Percentiles rank a stretch among this genome's conserved stretches.
phyloP scores from a whole-genome alignment of 2,797 vertebrate genomes.

The Enteromius afrohamiltoni region DNA sequence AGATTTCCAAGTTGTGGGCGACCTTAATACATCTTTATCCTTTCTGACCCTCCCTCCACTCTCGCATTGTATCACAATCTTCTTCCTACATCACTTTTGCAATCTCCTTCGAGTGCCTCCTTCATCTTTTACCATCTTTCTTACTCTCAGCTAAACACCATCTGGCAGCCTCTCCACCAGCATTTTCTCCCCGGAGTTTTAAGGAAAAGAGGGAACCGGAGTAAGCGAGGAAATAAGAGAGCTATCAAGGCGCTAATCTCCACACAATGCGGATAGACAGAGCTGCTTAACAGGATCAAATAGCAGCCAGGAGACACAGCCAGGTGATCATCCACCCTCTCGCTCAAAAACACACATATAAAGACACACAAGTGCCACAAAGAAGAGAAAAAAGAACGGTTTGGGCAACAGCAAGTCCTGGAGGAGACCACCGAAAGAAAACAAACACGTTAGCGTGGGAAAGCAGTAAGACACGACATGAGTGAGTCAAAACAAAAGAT shows the following conservation, averaged over 20 bases:
- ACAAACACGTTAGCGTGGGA: slow-evolving; percentile 36
- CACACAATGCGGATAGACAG: slow-evolving; percentile 64
- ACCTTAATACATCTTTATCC: slow-evolving; percentile 48
- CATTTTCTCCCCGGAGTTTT: slow-evolving; percentile 27
- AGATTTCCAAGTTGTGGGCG: slow-evolving; percentile 24
- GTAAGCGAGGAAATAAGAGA: slow-evolving; percentile 34
- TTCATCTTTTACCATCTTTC: slow-evolving; percentile 18
- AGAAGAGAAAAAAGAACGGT: slow-evolving; percentile 7
- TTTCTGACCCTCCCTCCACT: neutral
- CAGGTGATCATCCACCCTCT: slow-evolving; percentile 54
- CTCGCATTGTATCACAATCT: neutral
- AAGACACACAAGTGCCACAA: slow-evolving; percentile 23
- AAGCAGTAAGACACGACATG: slow-evolving; percentile 31
- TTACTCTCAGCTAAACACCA: slow-evolving; percentile 27
- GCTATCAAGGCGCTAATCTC: slow-evolving; percentile 60
- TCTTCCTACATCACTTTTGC: slow-evolving; percentile 5
- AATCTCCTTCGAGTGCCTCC: slow-evolving; percentile 8
- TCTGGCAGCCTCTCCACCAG: slow-evolving; percentile 26
- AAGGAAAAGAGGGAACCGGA: slow-evolving; percentile 9
- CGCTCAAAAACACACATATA: slow-evolving; percentile 55
- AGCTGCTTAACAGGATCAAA: slow-evolving; percentile 66
- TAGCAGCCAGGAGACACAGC: slow-evolving; percentile 58
- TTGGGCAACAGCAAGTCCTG: slow-evolving; percentile 8
- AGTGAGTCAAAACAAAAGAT: slow-evolving; percentile 37
- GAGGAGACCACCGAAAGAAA: slow-evolving; percentile 13